These are phyloP conservation scores for Eolophus roseicapilla DNA, from an alignment of 2,113 vertebrate genomes.

Conservation along the genomic window DNA sequence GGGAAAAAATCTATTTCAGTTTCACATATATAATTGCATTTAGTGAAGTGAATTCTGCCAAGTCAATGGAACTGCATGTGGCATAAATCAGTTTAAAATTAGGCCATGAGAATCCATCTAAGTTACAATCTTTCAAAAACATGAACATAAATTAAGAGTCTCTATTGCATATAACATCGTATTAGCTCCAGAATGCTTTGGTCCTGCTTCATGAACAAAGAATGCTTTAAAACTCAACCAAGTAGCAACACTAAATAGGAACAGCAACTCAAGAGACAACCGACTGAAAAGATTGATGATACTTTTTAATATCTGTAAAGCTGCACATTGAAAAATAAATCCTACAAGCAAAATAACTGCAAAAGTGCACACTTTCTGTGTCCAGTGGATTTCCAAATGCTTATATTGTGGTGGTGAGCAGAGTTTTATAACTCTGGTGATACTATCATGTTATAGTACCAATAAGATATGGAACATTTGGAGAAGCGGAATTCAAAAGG, in stretches of 20 bases:
- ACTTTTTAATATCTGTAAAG: conserved; percentile 17
- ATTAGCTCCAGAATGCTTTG: background rate
- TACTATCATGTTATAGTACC: background rate
- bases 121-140: conserved; percentile 10
- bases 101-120: background rate
- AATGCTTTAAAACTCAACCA: conserved; percentile 34
- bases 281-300: background rate
- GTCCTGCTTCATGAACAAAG: conserved; percentile 13
- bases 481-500: background rate
- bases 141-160: background rate
- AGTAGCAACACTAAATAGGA: conserved; percentile 9
- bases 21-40: background rate
- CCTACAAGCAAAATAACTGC: background rate
- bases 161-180: background rate
- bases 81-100: conserved; percentile 28
- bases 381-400: background rate
- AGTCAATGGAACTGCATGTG: background rate
- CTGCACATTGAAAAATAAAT: conserved; percentile 4
- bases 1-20: background rate
- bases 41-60: background rate
- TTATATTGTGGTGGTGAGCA: background rate
- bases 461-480: background rate
- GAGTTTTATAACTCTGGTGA: background rate
- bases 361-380: background rate
- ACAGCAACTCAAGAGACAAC: background rate